A percentile compares a stretch with the other conserved stretches of the same genome.
phyloP scores from a whole-genome alignment of 2,113 vertebrate genomes.

The Neogobius melanostomus region DNA sequence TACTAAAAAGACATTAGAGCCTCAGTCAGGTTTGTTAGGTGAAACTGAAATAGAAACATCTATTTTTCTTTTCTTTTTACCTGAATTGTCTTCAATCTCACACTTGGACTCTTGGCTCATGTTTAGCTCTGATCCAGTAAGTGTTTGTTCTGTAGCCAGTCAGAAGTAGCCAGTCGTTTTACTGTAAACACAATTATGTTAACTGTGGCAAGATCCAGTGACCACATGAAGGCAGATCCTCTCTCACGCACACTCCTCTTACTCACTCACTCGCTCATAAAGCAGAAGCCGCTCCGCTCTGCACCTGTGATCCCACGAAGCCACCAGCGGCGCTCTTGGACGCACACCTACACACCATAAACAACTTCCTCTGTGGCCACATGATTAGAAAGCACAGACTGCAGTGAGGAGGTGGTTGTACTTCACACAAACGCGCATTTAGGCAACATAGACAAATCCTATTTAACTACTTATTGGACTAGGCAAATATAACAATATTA shows the following conservation, averaged over 20 bases:
- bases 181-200: conserved; percentile 73
- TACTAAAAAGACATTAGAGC: no score
- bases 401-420: conserved; percentile 21
- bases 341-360: conserved; percentile 60
- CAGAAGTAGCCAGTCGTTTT: conserved; percentile 68
- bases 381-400: conserved; percentile 49
- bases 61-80: conserved; percentile 9
- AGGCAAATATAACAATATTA: not conserved
- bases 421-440: conserved; percentile 27
- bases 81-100: conserved; percentile 41
- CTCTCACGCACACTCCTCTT: conserved; percentile 64
- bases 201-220: conserved; percentile 59
- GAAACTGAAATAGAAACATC: not conserved
- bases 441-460: conserved; percentile 27
- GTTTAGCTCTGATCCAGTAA: conserved; percentile 64
- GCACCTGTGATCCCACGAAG: conserved; percentile 52
- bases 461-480: not conserved
- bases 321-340: conserved; percentile 36
- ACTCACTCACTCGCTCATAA: conserved; percentile 55
- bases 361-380: conserved; percentile 59
- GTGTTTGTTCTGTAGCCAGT: conserved; percentile 65
- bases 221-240: conserved; percentile 66
- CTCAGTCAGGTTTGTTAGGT: no score
- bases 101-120: conserved; percentile 48
- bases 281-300: conserved; percentile 46